These are phyloP conservation scores for Hecatera dysodea DNA, from an alignment of 2,888 invertebrate genomes.

Conservation along the genomic window DNA sequence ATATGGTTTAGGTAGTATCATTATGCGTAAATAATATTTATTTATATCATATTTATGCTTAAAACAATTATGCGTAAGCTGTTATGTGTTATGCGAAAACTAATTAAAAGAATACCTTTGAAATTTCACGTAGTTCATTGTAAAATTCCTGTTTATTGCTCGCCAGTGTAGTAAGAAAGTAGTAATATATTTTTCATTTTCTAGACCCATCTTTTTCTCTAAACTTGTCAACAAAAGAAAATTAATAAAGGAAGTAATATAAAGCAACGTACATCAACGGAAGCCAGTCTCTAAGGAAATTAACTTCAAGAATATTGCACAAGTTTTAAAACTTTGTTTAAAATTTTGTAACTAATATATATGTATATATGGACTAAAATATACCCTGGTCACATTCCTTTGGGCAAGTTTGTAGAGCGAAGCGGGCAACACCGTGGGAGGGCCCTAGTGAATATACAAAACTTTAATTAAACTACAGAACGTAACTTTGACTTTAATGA, in stretches of 20 bases:
- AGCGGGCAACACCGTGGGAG: conserved; percentile 46
- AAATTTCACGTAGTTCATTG: no score
- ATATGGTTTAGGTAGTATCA: no score
- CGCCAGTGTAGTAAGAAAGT: no score
- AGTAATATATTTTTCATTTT: background rate
- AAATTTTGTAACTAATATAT: conserved; percentile 42
- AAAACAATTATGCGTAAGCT: no score
- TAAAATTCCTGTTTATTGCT: no score
- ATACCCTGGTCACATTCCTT: conserved; percentile 44
- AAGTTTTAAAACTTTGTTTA: conserved; percentile 52
- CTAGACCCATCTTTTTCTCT: background rate
- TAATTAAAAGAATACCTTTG: no score
- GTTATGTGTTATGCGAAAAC: no score
- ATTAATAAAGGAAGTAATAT: conserved; percentile 42
- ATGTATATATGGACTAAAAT: conserved; percentile 17
- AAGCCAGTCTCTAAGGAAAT: conserved; percentile 49
- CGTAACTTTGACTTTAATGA: conserved; percentile 47
- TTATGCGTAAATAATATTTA: no score
- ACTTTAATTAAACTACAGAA: conserved; percentile 69
- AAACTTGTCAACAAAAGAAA: conserved; percentile 26
- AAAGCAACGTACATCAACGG: conserved; percentile 24
- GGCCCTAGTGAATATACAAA: conserved; percentile 60
- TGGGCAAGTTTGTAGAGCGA: conserved; percentile 40
- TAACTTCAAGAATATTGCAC: conserved; percentile 39
- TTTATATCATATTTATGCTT: no score